Base-by-base conservation (phyloP, 2,113 vertebrate species). In the Alexandromys fortis region DNA sequence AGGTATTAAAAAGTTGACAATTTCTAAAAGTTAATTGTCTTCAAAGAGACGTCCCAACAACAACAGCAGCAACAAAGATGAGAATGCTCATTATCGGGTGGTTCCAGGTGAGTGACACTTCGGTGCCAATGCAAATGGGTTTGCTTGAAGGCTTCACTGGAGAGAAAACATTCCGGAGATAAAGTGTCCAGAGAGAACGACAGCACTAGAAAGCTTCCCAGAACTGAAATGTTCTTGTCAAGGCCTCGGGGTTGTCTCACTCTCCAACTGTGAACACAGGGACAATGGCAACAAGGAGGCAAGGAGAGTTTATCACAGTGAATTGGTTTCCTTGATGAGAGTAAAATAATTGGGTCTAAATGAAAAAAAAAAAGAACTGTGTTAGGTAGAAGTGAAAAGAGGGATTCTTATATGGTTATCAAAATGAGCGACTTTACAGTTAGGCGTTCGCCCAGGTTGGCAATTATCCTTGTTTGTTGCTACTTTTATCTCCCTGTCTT, bases 261-360 rank as follows among this genome's bases (percentile, higher is more conserved):
- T 45, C 28, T 61, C 67, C 24, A 73, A 19, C 73, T 76, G 11
- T 55, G 65, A 55, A 45, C 58, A 72, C 21, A 61, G 14, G 38
- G 86, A 26, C n/a, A 87, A 87, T 76, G 33, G 12, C 4, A 42
- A 24, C 13, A 82, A 24, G 21, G 10, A 30, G 7, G 7, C 28
- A 19, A 67, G 16, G 58, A 38, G 87, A 76, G 55, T n/a, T 94
- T 55, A 68, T 94, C 91, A 87, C 4, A 35, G 45, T 76, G 22
- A n/a, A 90, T 61, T 88, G 70, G 3, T 92, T 97, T 98, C 87
- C 75, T 88, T 94, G 92, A 89, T 70, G 42, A 16, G 5, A 49
- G 3, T 30, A 55, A 96, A 95, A 89, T 73, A 82, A 92, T 88
- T 21, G 33, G n/a, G 2, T 93, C 28, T 81, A 45, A 93, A 49